phyloP scores from a whole-genome alignment of 2,888 invertebrate species.

The Lissonota sp. region DNA sequence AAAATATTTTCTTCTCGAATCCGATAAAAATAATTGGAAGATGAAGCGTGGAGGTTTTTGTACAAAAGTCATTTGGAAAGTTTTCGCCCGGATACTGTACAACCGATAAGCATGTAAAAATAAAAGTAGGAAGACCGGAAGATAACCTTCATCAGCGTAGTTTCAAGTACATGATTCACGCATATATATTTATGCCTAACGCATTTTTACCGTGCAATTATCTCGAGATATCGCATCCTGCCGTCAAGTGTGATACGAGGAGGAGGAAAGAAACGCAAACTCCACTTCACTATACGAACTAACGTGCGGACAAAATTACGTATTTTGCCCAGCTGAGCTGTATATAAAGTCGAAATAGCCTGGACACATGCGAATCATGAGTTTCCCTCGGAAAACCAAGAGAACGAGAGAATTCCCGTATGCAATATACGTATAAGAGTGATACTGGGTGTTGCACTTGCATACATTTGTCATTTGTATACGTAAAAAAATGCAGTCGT shows the following conservation, averaged over 20 bases:
- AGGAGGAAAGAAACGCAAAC: constrained; percentile 23
- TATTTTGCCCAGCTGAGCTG: constrained; percentile 27
- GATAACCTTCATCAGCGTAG: constrained; percentile 18
- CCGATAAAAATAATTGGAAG: no score
- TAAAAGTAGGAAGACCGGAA: no score
- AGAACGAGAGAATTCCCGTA: no score
- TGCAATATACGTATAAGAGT: constrained; percentile 2
- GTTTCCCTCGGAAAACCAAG: constrained; percentile 3
- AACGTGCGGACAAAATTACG: constrained; percentile 15
- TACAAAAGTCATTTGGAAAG: no score
- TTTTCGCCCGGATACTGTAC: no score
- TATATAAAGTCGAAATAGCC: constrained; percentile 14
- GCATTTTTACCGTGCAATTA: constrained; percentile 47
- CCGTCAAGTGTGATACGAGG: neutral
- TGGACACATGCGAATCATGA: constrained; percentile 16
- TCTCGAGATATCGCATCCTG: constrained; percentile 22
- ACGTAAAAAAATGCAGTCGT: constrained; percentile 6
- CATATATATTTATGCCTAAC: constrained; percentile 40
- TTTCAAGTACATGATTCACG: constrained; percentile 20
- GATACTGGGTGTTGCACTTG: neutral
- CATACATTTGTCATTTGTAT: constrained; percentile 19
- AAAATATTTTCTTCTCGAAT: no score
- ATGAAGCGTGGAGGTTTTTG: no score
- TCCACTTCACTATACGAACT: constrained; percentile 42
- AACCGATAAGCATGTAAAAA: no score